Base-by-base conservation (phyloP, 2,888 invertebrate genomes). In the Drosophila stalkeri region DNA sequence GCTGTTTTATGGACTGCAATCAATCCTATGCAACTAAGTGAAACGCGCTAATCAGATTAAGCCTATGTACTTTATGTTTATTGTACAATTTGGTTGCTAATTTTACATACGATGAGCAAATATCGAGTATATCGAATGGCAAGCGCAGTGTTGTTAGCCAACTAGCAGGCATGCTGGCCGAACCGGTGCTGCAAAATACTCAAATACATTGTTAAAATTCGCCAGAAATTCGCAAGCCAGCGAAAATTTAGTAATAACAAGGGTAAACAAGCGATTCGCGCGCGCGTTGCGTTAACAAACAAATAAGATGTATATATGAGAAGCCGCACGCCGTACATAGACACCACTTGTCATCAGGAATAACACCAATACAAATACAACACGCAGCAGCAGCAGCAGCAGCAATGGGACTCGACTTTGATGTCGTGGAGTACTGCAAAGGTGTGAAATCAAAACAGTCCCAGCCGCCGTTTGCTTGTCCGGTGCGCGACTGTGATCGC, bases 341-440 rank as follows among this genome's bases (percentile, higher is more conserved):
- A 72, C 77, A 80, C 68, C 77, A 76, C 66, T 72, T 80, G 81
- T 67, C 62, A 77, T 55, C 72, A 74, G 64, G 65, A 64, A 81
- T 14, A 51, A 51, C 33, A 77, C 56, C 67, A 77, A 81, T 64
- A 77, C 67, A 65, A 63, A 60, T 52, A 67, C 59, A 51, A 52
- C 68, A 65, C 62, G 55, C 71, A 71, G 74, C 78, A 56, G 49
- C 31, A 51, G 49, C 49, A 60, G 27, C 49, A 31, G 60, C 72
- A 64, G 90, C 87, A 76, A 96, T 96, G 96, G 96, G 96, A 88
- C 94, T 97, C 87, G 97, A 97, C 93, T 97, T 97, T 94, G 97
- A 98, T 94, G 96, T 97, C 84, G 94, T 96, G 88, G 96, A 96
- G 92, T 97, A 97, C 93, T 97, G 97, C 92, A 96, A 96, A 92